These are phyloP conservation scores for Camponotus floridanus DNA, from an alignment of 1,140 invertebrate genomes.

Conservation along the genomic window DNA sequence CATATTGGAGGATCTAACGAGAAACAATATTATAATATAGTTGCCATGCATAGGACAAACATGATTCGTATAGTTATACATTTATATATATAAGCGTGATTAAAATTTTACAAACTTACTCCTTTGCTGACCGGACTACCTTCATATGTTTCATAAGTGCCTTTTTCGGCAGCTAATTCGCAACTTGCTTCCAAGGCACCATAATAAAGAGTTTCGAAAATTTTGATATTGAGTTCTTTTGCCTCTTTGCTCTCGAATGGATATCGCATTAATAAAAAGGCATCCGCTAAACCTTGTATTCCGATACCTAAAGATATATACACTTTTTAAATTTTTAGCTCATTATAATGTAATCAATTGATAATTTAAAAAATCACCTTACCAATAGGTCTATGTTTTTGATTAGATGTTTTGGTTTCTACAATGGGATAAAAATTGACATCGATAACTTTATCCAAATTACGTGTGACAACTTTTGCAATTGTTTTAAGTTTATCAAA, in stretches of 20 bases:
- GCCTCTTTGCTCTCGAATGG: constrained; percentile 97
- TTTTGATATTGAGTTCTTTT: constrained; percentile 95
- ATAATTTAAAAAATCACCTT: constrained; percentile 30
- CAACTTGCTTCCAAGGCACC: constrained; percentile 98
- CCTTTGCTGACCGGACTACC: constrained; percentile 98
- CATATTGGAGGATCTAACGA: constrained; percentile 95
- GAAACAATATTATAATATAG: constrained; percentile 44
- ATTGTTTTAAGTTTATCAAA: constrained; percentile 96
- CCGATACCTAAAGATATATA: constrained; percentile 90
- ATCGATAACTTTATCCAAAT: constrained; percentile 99
- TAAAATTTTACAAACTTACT: constrained; percentile 83
- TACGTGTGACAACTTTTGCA: constrained; percentile 95
- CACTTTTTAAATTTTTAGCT: neutral
- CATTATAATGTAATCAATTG: neutral
- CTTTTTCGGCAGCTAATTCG: constrained; percentile 95
- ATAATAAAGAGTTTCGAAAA: constrained; percentile 99
- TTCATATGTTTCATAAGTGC: constrained; percentile 96
- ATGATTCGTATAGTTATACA: neutral
- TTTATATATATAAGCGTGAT: neutral
- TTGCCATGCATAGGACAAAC: neutral
- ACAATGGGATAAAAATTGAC: constrained; percentile 98
- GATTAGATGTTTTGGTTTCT: constrained; percentile 96
- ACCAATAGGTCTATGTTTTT: constrained; percentile 97
- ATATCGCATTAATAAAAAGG: constrained; percentile 97
- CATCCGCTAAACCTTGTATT: constrained; percentile 98